phyloP scores from a whole-genome alignment of 2,797 vertebrate species.

The Cyclopterus lumpus region DNA sequence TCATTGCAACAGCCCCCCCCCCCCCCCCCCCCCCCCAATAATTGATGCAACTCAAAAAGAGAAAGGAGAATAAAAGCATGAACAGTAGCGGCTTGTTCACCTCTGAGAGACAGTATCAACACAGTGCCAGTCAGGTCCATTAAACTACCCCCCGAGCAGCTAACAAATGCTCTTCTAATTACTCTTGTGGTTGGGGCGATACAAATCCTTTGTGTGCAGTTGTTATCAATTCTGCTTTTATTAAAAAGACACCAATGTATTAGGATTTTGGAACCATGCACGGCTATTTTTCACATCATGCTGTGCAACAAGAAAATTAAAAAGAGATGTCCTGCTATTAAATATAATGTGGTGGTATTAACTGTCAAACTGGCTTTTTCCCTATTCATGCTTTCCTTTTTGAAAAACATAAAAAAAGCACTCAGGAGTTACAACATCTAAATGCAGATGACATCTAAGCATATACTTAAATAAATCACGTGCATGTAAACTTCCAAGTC shows the following conservation, averaged over 20 bases:
- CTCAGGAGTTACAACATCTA: not conserved
- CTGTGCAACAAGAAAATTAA: not conserved
- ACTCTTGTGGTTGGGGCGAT: conserved; percentile 26
- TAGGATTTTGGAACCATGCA: not conserved
- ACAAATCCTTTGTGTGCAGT: conserved; percentile 26
- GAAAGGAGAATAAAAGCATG: not conserved
- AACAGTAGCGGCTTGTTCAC: conserved; percentile 24
- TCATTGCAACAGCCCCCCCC: conserved; percentile 7
- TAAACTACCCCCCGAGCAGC: conserved; percentile 6
- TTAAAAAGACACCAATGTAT: conserved; percentile 34
- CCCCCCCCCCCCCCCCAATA: no score
- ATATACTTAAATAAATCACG: not conserved
- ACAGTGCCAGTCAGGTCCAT: conserved; percentile 1
- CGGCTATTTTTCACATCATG: not conserved
- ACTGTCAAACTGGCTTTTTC: not conserved
- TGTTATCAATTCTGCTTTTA: conserved; percentile 39
- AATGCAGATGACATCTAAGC: not conserved
- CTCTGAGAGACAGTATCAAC: conserved; percentile 32
- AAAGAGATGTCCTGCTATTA: not conserved
- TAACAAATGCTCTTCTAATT: conserved; percentile 51
- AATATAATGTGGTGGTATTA: not conserved
- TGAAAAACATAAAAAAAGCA: not conserved
- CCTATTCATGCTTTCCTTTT: not conserved
- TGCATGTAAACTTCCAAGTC: not conserved
- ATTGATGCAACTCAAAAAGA: conserved; percentile 33